Conservation (phyloP, 53 echinoderm and acorn worm species). For the Hippasteria phrygiana region DNA sequence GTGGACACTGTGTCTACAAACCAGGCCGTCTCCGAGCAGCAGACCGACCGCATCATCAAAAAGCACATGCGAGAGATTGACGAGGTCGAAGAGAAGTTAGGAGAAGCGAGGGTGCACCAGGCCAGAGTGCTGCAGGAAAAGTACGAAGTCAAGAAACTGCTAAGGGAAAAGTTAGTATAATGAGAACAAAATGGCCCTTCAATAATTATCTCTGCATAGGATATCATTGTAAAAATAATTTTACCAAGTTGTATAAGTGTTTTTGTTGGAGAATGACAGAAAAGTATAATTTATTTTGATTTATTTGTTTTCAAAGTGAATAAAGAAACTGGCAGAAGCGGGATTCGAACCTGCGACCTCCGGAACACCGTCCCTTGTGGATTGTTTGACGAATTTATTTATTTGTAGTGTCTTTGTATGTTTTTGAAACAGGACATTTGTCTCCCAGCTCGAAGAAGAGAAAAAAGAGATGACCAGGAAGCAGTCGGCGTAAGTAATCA, state of each 20-base stretch:
- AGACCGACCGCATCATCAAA: slow-evolving; percentile 89
- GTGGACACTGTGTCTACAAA: slow-evolving; percentile 81
- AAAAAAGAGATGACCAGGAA: slow-evolving; percentile 36
- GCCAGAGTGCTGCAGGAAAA: slow-evolving; percentile 85
- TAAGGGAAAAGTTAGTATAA: slow-evolving; percentile 82
- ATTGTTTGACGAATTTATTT: too few species aligned
- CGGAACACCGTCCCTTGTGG: too few species aligned
- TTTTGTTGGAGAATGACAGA: too few species aligned
- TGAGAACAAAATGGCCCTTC: too few species aligned
- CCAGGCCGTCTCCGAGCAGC: slow-evolving; percentile 75
- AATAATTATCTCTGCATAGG: too few species aligned
- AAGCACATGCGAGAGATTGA: slow-evolving; percentile 86
- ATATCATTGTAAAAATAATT: too few species aligned
- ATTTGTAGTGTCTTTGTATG: not conserved
- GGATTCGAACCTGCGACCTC: too few species aligned
- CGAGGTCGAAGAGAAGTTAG: slow-evolving; percentile 83
- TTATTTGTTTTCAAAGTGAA: too few species aligned
- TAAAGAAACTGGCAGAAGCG: too few species aligned
- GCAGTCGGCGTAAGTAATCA: slow-evolving; percentile 53
- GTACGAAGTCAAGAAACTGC: slow-evolving; percentile 82
- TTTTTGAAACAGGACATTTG: slow-evolving; percentile 53
- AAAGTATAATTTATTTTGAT: slow-evolving; percentile 3
- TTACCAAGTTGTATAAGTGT: too few species aligned
- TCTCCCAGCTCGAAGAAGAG: slow-evolving; percentile 73
- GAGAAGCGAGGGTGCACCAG: slow-evolving; percentile 85